Evolutionary conservation across 2,888 invertebrate species (phyloP), one percentile per base, ranked within the genome.

Genomic region (Nycteola revayana): DNA sequence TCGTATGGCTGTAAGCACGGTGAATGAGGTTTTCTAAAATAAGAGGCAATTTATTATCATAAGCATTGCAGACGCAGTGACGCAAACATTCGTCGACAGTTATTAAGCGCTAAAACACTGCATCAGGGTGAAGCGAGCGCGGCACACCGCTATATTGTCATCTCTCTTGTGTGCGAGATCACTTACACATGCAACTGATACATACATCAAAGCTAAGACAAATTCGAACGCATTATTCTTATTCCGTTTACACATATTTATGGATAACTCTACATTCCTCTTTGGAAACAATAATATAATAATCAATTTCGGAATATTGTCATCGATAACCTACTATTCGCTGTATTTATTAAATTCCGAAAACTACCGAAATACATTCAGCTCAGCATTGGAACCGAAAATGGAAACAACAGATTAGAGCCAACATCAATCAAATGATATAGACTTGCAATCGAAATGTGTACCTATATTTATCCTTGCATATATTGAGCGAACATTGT

Each of bases 21-120:
- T 83, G 83, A 81, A 83, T 83, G 84, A 79, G 78, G 64, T 76
- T 74, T 80, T 78, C 85, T 86, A 85, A 87, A 86, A 84, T 86
- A 83, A 87, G 84, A 76, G 60, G 67, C 74, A 71, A 87, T 87
- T 83, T 83, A 87, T 86, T 78, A 85, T 72, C 66, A 66, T 75
- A 74, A 76, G 78, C 77, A 74, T 68, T 74, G 77, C 80, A 74
- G 75, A 60, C 72, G 64, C 61, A 65, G 75, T 81, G 85, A 85
- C 82, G 84, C 83, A 81, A 83, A 83, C 83, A 68, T 65, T 75
- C 71, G 82, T 74, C 75, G 87, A 87, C 87, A 86, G 86, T 75
- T 86, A 86, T 84, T 83, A 87, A 86, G 85, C 76, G 79, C 60
- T 79, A 75, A 75, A 76, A 71, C 76, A 71, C 68, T 70, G 75